Conservation (phyloP, 1,140 invertebrate species). For the Streblospio benedicti region DNA sequence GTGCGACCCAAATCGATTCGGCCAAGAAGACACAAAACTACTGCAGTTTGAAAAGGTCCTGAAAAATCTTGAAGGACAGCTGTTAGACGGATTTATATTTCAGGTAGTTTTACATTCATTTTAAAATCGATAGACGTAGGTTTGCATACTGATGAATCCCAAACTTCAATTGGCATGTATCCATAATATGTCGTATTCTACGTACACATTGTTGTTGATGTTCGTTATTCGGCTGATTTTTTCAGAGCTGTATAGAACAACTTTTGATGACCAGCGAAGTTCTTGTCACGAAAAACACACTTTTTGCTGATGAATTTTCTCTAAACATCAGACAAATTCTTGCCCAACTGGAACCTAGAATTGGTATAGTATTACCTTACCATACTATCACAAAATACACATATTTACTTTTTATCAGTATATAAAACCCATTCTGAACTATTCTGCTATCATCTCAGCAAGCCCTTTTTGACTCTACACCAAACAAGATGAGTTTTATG, state of each 20-base stretch:
- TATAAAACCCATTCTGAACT: too few relatives aligned
- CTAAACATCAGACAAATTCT: slow-evolving; percentile 61
- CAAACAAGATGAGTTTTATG: too few relatives aligned
- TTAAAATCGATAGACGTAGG: too few relatives aligned
- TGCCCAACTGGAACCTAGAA: slow-evolving; percentile 53
- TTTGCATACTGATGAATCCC: too few relatives aligned
- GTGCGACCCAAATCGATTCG: slow-evolving; percentile 59
- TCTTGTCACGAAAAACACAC: slow-evolving; percentile 53
- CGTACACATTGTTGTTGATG: neutral
- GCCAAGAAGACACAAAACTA: slow-evolving; percentile 52
- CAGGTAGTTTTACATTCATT: slow-evolving; percentile 51
- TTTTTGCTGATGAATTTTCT: slow-evolving; percentile 59
- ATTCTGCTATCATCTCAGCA: too few relatives aligned
- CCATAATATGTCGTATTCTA: too few relatives aligned
- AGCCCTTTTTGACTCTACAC: too few relatives aligned
- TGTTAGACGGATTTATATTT: slow-evolving; percentile 59
- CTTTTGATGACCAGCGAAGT: slow-evolving; percentile 56
- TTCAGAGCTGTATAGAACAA: slow-evolving; percentile 56
- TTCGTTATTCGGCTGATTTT: neutral
- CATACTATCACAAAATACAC: too few relatives aligned
- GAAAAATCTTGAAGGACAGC: slow-evolving; percentile 55
- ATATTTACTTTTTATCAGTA: too few relatives aligned
- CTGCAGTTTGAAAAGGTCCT: slow-evolving; percentile 60
- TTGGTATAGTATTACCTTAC: slow-evolving; percentile 31
- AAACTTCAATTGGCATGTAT: too few relatives aligned